phyloP scores from a whole-genome alignment of 2,113 vertebrate species.

The Seriola quinqueradiata region DNA sequence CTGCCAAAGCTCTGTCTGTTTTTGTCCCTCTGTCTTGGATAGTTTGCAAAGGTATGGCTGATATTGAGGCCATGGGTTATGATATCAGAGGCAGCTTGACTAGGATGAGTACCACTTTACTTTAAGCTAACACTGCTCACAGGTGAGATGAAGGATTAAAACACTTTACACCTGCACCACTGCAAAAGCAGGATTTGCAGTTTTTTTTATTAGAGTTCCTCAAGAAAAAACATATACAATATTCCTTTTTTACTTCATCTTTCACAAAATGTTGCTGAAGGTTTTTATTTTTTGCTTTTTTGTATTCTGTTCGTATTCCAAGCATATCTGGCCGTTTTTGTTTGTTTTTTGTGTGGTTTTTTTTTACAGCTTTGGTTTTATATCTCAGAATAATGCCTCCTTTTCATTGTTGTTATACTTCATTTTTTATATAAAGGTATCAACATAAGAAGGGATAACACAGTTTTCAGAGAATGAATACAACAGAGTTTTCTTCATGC shows the following conservation, averaged over 20 bases:
- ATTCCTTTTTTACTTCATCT: neutral
- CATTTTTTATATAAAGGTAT: neutral
- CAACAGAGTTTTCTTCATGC: neutral
- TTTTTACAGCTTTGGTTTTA: neutral
- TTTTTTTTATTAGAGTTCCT: neutral
- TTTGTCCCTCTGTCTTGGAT: conserved; percentile 83
- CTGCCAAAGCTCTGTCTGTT: conserved; percentile 85
- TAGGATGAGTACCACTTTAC: conserved; percentile 53
- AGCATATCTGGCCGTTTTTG: neutral
- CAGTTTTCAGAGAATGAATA: neutral
- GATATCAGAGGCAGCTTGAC: conserved; percentile 76
- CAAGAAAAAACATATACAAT: neutral
- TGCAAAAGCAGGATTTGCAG: conserved; percentile 5
- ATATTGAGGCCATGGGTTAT: conserved; percentile 83
- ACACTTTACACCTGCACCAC: conserved; percentile 23
- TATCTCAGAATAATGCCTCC: neutral
- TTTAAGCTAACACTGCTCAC: conserved; percentile 70
- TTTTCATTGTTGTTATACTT: neutral
- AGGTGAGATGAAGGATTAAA: conserved; percentile 64
- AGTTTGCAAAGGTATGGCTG: conserved; percentile 85
- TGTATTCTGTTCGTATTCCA: neutral
- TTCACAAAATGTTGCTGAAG: neutral
- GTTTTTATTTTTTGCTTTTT: neutral
- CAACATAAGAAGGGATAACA: neutral
- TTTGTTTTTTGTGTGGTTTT: neutral